Percentiles rank a stretch among this genome's conserved stretches.
phyloP scores from a whole-genome alignment of 2,888 invertebrate genomes.

The Trisateles emortualis region DNA sequence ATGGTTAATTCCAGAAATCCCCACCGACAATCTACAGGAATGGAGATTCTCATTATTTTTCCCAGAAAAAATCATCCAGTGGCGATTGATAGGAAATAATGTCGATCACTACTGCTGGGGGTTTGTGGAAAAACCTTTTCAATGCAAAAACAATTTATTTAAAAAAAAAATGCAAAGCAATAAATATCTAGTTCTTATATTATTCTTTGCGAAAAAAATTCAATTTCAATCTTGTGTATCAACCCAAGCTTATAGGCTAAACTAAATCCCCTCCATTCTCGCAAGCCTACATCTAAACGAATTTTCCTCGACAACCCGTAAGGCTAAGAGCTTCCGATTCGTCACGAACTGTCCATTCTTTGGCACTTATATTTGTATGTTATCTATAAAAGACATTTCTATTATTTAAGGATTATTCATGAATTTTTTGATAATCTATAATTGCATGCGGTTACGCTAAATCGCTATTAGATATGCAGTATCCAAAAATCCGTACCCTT shows the following conservation, averaged over 20 bases:
- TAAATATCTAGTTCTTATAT: constrained; percentile 20
- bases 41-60: no score
- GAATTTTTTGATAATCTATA: background rate
- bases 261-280: constrained; percentile 40
- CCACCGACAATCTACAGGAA: no score
- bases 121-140: no score
- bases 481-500: no score
- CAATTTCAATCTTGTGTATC: constrained; percentile 46
- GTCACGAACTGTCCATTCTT: constrained; percentile 45
- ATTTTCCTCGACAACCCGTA: constrained; percentile 38
- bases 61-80: no score
- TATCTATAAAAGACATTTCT: constrained; percentile 6
- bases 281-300: constrained; percentile 41
- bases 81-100: no score
- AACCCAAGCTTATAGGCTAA: constrained; percentile 47
- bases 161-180: constrained; percentile 24
- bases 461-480: no score
- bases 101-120: no score
- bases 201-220: constrained; percentile 25
- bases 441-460: no score
- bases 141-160: background rate
- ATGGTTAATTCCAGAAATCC: no score
- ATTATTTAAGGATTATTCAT: background rate
- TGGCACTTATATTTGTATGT: constrained; percentile 19
- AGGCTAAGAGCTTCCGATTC: constrained; percentile 34